Base-by-base conservation (phyloP, 2,888 invertebrate species). In the Clivina fossor region DNA sequence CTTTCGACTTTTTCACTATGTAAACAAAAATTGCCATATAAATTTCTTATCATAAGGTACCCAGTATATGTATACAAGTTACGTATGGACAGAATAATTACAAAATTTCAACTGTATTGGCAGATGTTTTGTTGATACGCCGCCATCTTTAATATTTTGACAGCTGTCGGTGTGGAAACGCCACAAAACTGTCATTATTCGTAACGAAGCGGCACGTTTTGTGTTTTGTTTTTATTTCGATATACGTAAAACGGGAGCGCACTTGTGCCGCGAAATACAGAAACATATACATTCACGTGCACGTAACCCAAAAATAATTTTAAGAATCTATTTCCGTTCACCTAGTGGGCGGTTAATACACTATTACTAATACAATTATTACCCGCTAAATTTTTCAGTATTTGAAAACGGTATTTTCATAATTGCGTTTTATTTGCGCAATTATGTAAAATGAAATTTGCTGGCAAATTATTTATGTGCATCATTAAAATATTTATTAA, bases 351-450 rank as follows among this genome's bases (percentile, higher is more conserved):
- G 37, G 11, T n/a, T n/a, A n/a, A n/a, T 15, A 15, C 7, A 3
- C 32, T 32, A 8, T n/a, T 11, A 37, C 37, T 37, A 4, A 37
- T 37, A 37, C 18, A 8, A 37, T 37, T 37, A 19, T 13, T 37
- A 37, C 18, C 16, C 37, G 18, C 37, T 37, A 11, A 37, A 37
- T 37, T 5, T n/a, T n/a, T n/a, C n/a, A n/a, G n/a, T 37, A 37
- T 37, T 37, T 13, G 4, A 32, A 32, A 32, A 32, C 15, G 32
- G 32, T 32, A 32, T 32, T 32, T 32, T 4, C 32, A 32, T 30
- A 30, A 11, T 30, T 30, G 13, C 30, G 13, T 4, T 32, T 4
- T 32, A 32, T 32, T 5, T 7, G 11, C 5, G n/a, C 11, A 13
- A 32, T 2, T 32, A 32, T 32, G 11, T 1, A 32, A 9, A 2